Conservation (phyloP, 2,113 vertebrate genomes). For the Leucosticte australis region DNA sequence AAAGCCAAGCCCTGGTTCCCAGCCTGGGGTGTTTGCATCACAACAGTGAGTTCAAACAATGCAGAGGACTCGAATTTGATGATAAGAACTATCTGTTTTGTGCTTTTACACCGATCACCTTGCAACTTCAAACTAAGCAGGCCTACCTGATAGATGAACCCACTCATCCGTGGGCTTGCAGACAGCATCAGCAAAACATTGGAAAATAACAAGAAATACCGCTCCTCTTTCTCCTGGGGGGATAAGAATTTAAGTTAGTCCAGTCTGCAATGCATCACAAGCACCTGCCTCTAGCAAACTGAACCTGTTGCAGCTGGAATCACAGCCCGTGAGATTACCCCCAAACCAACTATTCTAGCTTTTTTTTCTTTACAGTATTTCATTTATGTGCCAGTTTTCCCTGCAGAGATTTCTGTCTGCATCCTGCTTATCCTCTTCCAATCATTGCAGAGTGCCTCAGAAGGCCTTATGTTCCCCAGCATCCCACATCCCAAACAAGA, state of each 20-base stretch:
- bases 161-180: constrained; percentile 95
- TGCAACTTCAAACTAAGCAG: background rate
- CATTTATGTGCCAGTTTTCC: background rate
- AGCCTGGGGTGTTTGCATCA: background rate
- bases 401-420: background rate
- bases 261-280: background rate
- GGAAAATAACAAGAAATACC: constrained; percentile 93
- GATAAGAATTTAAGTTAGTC: background rate
- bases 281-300: background rate
- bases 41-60: background rate
- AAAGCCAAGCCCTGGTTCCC: background rate
- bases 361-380: background rate
- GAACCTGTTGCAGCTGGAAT: background rate
- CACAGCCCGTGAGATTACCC: background rate
- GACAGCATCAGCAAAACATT: constrained; percentile 89
- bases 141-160: constrained; percentile 96
- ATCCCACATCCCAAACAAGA: background rate
- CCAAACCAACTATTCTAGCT: background rate
- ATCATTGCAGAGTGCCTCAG: background rate
- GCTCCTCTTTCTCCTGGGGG: constrained; percentile 91
- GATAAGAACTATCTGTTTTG: background rate
- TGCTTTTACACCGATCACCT: background rate
- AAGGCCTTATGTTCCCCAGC: background rate
- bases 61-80: background rate
- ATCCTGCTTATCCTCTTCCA: background rate